Conservation (phyloP, 2,888 invertebrate genomes). For the Diarsia rubi region DNA sequence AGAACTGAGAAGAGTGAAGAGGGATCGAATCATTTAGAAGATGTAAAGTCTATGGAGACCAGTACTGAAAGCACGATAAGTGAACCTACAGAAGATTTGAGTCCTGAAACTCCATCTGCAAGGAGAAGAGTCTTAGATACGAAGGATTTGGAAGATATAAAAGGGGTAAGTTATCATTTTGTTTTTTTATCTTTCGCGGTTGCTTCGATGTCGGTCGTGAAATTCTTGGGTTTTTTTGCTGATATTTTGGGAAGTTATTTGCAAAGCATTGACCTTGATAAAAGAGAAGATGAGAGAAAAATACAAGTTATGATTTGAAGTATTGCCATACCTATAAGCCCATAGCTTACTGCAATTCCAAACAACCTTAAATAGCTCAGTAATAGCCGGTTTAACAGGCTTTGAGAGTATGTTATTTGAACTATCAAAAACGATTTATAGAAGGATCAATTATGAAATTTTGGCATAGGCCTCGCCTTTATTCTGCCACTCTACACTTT, state of each 20-base stretch:
- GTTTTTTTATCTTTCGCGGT: constrained; percentile 43
- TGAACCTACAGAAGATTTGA: constrained; percentile 84
- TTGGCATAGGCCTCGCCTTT: too few species aligned
- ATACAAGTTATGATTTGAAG: neutral
- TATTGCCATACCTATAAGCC: neutral
- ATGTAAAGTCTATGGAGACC: constrained; percentile 85
- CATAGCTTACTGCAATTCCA: neutral
- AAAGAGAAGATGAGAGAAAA: constrained; percentile 1
- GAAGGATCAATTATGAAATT: too few species aligned
- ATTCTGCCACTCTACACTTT: too few species aligned
- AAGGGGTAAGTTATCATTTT: constrained; percentile 83
- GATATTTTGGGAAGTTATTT: neutral
- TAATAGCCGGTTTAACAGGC: neutral
- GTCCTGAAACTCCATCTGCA: constrained; percentile 83
- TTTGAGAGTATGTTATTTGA: neutral
- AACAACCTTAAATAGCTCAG: neutral
- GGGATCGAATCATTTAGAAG: constrained; percentile 76
- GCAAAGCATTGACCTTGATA: neutral
- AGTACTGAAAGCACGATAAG: constrained; percentile 87
- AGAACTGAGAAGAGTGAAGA: constrained; percentile 83
- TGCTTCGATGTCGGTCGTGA: constrained; percentile 49
- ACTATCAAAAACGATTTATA: neutral
- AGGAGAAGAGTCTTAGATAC: constrained; percentile 81
- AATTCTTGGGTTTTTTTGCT: neutral
- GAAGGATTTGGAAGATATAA: constrained; percentile 83